Base-by-base conservation (phyloP, 92 coral and sea anemone species). In the Galaxea fascicularis region DNA sequence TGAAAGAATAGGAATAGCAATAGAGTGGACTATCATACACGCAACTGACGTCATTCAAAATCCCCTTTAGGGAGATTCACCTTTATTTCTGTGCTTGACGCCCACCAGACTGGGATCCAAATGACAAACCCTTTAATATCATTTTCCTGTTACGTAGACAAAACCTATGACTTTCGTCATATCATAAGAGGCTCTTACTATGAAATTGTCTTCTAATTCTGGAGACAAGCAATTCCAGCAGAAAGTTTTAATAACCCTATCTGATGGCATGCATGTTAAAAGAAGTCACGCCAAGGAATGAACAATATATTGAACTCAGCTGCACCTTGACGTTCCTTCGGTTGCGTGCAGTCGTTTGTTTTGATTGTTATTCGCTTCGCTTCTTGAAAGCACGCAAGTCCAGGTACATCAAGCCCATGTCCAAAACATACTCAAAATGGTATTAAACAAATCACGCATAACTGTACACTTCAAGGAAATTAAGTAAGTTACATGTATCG, bases 301-400 rank as follows among this genome's bases (percentile, higher is more conserved):
- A n/a, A n/a, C n/a, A n/a, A 16, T 82, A 71, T 82, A 70, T 71
- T 82, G 86, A 39, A 56, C 57, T 39, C 17, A 51, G 22, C 78
- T 67, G 25, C 35, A 66, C 77, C 65, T 20, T 26, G 73, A 25
- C 76, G 66, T 80, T 66, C 75, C 66, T 80, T 17, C 47, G 77
- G 54, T 82, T 82, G 86, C 86, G 86, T 82, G 86, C 86, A 81
- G 70, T 56, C 78, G 86, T 82, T 82, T 82, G 86, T 82, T 82
- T 71, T 82, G 86, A 82, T 82, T 82, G 86, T 82, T 82, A 68
- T 82, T 67, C 59, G 44, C 67, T 28, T 66, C 68, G 20, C 45
- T 35, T 72, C 67, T 71, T 56, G 70, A 54, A 71, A 54, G 77
- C 86, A 82, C 86, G 86, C 77, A 82, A 82, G 26, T 39, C 56